Evolutionary conservation across 2,113 vertebrate species (phyloP).

Genomic region (Ceyx melanurus): DNA sequence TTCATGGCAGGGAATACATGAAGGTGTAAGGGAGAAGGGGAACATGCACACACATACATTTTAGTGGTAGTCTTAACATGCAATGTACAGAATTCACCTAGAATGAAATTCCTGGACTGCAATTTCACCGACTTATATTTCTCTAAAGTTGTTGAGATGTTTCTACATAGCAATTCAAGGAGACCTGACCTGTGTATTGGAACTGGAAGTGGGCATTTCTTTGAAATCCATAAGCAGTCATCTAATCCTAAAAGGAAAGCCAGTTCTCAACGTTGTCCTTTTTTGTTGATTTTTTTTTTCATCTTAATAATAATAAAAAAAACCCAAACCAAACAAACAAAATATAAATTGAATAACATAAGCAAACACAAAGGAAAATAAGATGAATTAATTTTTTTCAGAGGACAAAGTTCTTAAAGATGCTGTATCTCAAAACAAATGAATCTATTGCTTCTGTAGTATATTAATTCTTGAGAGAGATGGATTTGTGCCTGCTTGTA

Average conservation of each 20-base stretch:
- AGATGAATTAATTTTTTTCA: neutral
- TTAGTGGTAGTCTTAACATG: neutral
- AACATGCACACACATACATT: neutral
- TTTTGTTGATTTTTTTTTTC: neutral
- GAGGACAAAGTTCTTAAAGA: neutral
- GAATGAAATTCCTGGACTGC: neutral
- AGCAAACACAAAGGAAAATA: neutral
- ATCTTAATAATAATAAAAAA: neutral
- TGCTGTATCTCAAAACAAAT: neutral
- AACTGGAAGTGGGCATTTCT: neutral
- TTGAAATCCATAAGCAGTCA: neutral
- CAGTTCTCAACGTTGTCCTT: neutral
- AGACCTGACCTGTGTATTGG: neutral
- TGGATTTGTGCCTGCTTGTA: neutral
- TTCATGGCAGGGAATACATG: neutral
- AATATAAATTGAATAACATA: neutral
- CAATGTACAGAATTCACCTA: neutral
- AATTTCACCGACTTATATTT: neutral
- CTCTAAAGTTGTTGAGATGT: neutral
- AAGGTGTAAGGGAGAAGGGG: neutral
- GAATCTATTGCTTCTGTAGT: neutral
- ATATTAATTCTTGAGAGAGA: neutral
- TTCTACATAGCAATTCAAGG: neutral
- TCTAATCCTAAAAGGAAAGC: neutral
- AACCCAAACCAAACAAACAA: neutral